Base-by-base conservation (phyloP, 2,797 vertebrate genomes). In the Cephalopachus bancanus region DNA sequence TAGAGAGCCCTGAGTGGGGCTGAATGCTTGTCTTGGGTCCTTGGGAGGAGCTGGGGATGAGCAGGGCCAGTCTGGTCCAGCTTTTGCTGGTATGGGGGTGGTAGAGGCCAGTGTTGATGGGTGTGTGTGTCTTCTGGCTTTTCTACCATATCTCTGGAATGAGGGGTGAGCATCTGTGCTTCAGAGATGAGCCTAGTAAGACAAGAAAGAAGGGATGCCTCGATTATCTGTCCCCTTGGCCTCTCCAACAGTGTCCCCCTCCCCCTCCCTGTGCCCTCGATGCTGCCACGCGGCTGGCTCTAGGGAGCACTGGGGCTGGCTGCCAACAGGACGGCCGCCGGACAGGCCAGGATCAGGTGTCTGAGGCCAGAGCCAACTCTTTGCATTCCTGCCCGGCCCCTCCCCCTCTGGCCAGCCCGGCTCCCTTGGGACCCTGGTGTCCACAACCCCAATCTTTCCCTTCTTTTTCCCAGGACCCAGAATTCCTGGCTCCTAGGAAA, bases 281-380 rank as follows among this genome's bases (percentile, higher is more conserved):
- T 96, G 97, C 92, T 98, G 98, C 97, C 97, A 98, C 97, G 97
- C 96, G 49, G 97, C 97, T 93, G 97, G 97, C 97, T 97, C 97
- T 95, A 69, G 97, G 96, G 97, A 98, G 93, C 96, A 5, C 22
- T 1, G 65, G 86, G 98, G 97, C 95, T 55, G 89, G 72, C 95
- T 96, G 98, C 98, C 98, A 98, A 96, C 97, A 97, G 97, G 97
- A 96, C 94, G 90, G 97, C 97, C 7, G 57, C 97, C 55, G 97
- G 97, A 97, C 97, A 94, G 96, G 97, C 96, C 10, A 2, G 97
- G 98, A 98, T 98, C 98, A 98, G 98, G 97, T 98, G 97, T 98
- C 98, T 90, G 94, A 95, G 95, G 75, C 94, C 7, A 67, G 91
- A 96, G 96, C 97, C 97, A 97, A 60, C 92, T 94, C 96, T 96